These are phyloP conservation scores for Cosmorhoe ocellata DNA, from an alignment of 2,888 invertebrate genomes.

Conservation along the genomic window DNA sequence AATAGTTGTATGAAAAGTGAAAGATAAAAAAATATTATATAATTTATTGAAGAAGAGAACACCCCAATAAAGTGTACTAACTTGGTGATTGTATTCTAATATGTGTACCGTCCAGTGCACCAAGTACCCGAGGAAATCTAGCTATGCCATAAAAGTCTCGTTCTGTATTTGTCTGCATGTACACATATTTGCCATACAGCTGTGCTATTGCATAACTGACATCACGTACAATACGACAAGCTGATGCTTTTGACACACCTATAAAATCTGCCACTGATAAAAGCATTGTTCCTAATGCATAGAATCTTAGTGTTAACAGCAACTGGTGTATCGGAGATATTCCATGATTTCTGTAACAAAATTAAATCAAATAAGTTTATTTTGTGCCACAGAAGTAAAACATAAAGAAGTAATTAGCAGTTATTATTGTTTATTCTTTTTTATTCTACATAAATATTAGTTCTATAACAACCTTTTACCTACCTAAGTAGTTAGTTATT, in stretches of 20 bases:
- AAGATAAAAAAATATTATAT: too few relatives aligned
- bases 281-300: neutral
- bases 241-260: neutral
- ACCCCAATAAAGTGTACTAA: too few relatives aligned
- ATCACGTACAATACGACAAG: neutral
- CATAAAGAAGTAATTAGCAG: neutral
- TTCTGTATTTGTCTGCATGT: constrained; percentile 7
- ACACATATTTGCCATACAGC: neutral
- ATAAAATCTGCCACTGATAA: neutral
- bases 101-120: constrained; percentile 29
- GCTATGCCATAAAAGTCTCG: constrained; percentile 26
- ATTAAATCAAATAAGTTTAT: too few relatives aligned
- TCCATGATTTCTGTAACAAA: neutral
- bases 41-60: too few relatives aligned
- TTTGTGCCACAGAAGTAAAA: too few relatives aligned
- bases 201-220: neutral
- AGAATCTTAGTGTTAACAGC: neutral
- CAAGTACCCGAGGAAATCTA: constrained; percentile 25
- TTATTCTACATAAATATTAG: too few relatives aligned
- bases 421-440: too few relatives aligned
- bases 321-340: neutral
- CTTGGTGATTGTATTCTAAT: neutral
- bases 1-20: too few relatives aligned
- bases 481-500: too few relatives aligned
- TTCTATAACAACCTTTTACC: too few relatives aligned